These are phyloP conservation scores for Melanotaenia nigrans DNA, from an alignment of 2,797 vertebrate species.

Conservation along the genomic window DNA sequence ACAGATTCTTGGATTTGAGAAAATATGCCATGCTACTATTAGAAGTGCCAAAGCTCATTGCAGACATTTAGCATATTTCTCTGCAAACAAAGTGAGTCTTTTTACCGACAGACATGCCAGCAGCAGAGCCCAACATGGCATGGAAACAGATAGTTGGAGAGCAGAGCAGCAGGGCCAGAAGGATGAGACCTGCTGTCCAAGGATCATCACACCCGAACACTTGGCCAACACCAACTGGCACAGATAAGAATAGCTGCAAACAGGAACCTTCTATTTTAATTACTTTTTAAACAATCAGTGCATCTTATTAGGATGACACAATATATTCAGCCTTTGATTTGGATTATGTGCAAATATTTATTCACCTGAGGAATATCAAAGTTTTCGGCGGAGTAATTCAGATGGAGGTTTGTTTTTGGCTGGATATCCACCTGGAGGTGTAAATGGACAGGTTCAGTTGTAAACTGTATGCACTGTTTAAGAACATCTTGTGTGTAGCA, in stretches of 20 bases:
- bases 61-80: slow-evolving; percentile 39
- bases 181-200: slow-evolving; percentile 89
- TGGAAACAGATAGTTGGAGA: slow-evolving; percentile 88
- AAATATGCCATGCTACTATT: slow-evolving; percentile 29
- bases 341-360: slow-evolving; percentile 1
- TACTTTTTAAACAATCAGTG: background rate
- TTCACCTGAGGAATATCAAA: slow-evolving; percentile 38
- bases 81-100: slow-evolving; percentile 38
- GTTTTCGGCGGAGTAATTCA: slow-evolving; percentile 81
- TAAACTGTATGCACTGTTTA: background rate
- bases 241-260: slow-evolving; percentile 84
- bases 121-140: slow-evolving; percentile 85
- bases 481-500: background rate
- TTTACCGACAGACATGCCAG: slow-evolving; percentile 88
- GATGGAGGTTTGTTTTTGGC: slow-evolving; percentile 65
- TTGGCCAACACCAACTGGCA: slow-evolving; percentile 88
- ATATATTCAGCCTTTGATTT: background rate
- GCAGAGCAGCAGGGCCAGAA: slow-evolving; percentile 87
- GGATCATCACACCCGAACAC: slow-evolving; percentile 90
- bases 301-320: background rate
- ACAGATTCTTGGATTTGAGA: slow-evolving; percentile 13
- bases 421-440: slow-evolving; percentile 67
- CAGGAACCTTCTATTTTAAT: slow-evolving; percentile 3
- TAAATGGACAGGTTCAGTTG: slow-evolving; percentile 1
- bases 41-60: slow-evolving; percentile 2